Evolutionary conservation across 2,797 vertebrate species (phyloP), one percentile per base, ranked within the genome.

Genomic region (Ctenopoma multispine): DNA sequence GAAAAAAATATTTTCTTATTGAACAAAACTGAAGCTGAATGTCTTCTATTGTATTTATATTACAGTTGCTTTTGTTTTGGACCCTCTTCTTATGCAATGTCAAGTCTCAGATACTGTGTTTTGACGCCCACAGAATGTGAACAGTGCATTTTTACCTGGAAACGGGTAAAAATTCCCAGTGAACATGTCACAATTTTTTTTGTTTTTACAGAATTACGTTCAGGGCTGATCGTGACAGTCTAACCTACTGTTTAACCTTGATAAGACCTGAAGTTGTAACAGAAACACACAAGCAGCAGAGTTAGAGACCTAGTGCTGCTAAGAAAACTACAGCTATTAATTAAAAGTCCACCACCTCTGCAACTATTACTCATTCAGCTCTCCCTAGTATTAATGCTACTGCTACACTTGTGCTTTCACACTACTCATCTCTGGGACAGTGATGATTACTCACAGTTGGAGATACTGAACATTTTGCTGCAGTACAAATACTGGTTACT

Each of bases 231-330:
- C 46, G 63, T 36, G 2, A 73, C 60, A 27, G 13, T 56, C 12
- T 57, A 40, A 51, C 49, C 27, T 21, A 14, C 38, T 43, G 13
- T 69, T 69, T 7, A 24, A 53, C 54, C 67, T 69, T 46, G 50
- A 69, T 12, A 6, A 43, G 18, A 44, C 20, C 14, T 6, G 11
- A 50, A 69, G 18, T 24, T 41, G 23, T 23, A 38, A 59, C 44
- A 15, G 23, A 40, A 17, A 49, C 46, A 24, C 8, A 38, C 20
- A 38, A 21, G 13, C 27, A 20, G 9, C 11, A 7, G 17, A 5
- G 27, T 17, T 24, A n/a, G 24, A 27, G 56, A n/a, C 21, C 4
- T 13, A 10, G 13, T 49, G 60, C 34, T 49, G n/a, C 58, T 23
- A 12, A 40, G 36, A 21, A 40, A 40, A 23, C 54, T 57, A 41